A percentile compares a stretch with the other conserved stretches of the same genome.
phyloP scores from a whole-genome alignment of 2,888 invertebrate species.

The Calliopum simillimum region DNA sequence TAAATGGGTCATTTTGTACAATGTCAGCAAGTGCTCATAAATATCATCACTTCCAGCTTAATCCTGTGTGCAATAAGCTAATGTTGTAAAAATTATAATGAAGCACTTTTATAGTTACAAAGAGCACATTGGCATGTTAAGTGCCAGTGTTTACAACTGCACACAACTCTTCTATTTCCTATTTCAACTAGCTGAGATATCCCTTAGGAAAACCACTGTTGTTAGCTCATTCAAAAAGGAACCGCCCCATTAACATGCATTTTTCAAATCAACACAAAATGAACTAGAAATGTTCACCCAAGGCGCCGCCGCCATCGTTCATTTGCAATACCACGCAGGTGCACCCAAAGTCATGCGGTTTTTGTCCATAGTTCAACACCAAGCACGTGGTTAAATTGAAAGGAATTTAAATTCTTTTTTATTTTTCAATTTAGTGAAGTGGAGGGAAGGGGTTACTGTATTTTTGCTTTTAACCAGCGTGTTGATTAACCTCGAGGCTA shows the following conservation, averaged over 20 bases:
- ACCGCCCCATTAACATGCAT: constrained; percentile 6
- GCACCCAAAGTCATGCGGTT: background rate
- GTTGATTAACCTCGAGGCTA: constrained; percentile 6
- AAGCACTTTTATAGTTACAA: no score
- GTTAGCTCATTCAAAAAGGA: background rate
- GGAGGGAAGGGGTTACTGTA: background rate
- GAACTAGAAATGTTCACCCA: background rate
- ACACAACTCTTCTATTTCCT: background rate
- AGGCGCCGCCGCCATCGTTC: background rate
- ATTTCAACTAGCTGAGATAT: no score
- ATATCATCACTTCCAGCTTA: no score
- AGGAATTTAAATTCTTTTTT: background rate
- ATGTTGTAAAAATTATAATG: no score
- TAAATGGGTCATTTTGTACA: no score
- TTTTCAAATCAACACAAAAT: constrained; percentile 16
- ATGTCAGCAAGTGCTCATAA: no score
- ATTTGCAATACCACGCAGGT: background rate
- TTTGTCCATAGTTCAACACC: background rate
- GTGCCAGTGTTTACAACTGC: background rate
- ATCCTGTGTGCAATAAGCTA: no score
- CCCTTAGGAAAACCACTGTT: no score
- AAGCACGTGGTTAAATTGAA: background rate
- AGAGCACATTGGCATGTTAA: background rate
- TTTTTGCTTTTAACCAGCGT: background rate
- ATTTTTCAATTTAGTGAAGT: background rate